Evolutionary conservation across 1,140 invertebrate species (phyloP).

Genomic region (Conopomorpha cramerella): DNA sequence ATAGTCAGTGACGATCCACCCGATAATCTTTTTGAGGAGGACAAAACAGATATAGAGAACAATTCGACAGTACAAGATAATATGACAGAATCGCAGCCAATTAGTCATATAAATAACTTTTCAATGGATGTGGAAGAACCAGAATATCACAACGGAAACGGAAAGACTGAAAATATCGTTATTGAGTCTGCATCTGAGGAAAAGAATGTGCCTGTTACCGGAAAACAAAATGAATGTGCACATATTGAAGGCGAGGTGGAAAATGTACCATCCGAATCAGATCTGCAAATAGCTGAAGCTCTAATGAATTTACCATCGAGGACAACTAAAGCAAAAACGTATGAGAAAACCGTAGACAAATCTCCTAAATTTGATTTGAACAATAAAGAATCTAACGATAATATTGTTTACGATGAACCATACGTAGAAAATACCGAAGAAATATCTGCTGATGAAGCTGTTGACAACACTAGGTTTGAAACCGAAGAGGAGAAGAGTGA

Average conservation of each 20-base stretch:
- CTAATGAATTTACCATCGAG: conserved; percentile 49
- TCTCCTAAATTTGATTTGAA: too few relatives aligned
- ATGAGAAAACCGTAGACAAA: too few relatives aligned
- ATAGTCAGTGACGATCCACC: conserved; percentile 41
- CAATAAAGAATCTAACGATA: background rate
- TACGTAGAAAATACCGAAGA: background rate
- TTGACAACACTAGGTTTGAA: conserved; percentile 31
- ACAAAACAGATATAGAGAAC: conserved; percentile 18
- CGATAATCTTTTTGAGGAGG: conserved; percentile 52
- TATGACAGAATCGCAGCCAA: background rate
- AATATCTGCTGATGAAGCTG: conserved; percentile 5
- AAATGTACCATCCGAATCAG: conserved; percentile 37
- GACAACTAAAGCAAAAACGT: conserved; percentile 28
- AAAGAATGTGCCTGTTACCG: background rate
- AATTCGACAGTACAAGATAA: background rate
- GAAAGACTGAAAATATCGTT: too few relatives aligned
- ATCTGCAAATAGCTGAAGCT: conserved; percentile 50
- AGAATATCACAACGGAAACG: too few relatives aligned
- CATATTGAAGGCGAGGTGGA: conserved; percentile 8
- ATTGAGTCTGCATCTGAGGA: background rate
- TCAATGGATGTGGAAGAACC: background rate
- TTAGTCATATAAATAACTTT: too few relatives aligned
- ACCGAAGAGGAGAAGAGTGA: conserved; percentile 50
- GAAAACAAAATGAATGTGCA: background rate
- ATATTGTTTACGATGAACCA: background rate